Percentiles rank a stretch among this genome's conserved stretches.
Evolutionary conservation across 2,888 invertebrate species (phyloP).

Genomic region (Mesochorus sp.): DNA sequence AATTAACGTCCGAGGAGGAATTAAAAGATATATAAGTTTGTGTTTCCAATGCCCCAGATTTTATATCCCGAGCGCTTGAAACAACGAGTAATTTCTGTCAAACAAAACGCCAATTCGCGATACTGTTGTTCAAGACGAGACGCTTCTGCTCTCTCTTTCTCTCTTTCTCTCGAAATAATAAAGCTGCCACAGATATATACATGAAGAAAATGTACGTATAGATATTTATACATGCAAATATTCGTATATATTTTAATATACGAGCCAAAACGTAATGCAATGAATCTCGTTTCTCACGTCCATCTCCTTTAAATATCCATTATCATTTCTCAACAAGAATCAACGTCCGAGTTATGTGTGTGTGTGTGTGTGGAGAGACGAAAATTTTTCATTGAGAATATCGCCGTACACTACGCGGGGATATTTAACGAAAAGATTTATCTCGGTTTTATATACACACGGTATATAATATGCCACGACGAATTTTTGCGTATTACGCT

Average conservation of each 20-base stretch:
- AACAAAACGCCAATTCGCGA: background rate
- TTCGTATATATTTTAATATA: no score
- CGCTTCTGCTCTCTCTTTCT: no score
- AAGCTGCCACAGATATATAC: no score
- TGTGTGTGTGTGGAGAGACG: no score
- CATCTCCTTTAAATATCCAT: no score
- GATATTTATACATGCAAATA: no score
- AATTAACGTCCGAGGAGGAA: conserved; percentile 14
- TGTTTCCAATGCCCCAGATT: background rate
- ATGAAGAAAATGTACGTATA: no score
- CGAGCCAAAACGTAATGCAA: no score
- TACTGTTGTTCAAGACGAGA: background rate
- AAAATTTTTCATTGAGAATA: conserved; percentile 3
- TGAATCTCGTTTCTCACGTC: no score
- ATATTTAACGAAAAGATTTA: background rate
- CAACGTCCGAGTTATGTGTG: background rate
- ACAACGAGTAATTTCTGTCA: background rate
- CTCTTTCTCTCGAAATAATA: background rate
- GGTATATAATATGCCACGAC: background rate
- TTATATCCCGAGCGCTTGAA: background rate
- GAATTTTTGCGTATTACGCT: conserved; percentile 7
- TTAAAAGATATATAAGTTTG: background rate
- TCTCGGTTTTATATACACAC: conserved; percentile 1
- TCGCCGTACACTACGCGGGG: background rate
- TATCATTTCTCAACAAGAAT: background rate